phyloP scores from a whole-genome alignment of 1,140 invertebrate genomes.

The Centruroides sculpturatus region DNA sequence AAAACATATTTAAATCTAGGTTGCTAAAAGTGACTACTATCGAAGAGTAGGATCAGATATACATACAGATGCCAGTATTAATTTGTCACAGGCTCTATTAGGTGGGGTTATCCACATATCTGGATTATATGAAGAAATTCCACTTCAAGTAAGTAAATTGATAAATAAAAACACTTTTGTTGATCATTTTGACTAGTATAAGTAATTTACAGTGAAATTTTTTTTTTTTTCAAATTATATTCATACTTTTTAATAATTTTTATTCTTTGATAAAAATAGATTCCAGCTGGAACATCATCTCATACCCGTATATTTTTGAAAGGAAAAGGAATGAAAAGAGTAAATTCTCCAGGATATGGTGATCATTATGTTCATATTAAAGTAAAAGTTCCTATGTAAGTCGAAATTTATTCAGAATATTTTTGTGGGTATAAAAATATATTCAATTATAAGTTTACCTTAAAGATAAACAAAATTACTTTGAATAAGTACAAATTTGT shows the following conservation, averaged over 20 bases:
- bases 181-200: too few relatives aligned
- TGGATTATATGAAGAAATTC: conserved; percentile 89
- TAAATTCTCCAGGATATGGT: conserved; percentile 76
- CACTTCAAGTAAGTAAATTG: conserved; percentile 45
- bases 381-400: conserved; percentile 47
- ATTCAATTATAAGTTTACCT: too few relatives aligned
- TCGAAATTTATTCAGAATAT: neutral
- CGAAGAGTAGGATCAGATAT: conserved; percentile 83
- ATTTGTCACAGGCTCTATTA: conserved; percentile 77
- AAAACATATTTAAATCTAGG: neutral
- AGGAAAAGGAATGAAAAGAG: conserved; percentile 84
- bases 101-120: conserved; percentile 83
- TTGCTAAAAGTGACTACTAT: conserved; percentile 76
- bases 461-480: too few relatives aligned
- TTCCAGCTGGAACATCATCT: conserved; percentile 79
- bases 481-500: too few relatives aligned
- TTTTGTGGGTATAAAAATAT: too few relatives aligned
- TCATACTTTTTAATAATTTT: too few relatives aligned
- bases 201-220: too few relatives aligned
- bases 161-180: too few relatives aligned
- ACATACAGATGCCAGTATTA: conserved; percentile 74
- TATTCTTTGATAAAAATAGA: conserved; percentile 34
- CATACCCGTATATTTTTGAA: conserved; percentile 67
- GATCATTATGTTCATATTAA: conserved; percentile 96
- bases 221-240: too few relatives aligned